A percentile compares a stretch with the other conserved stretches of the same genome.
Conservation (phyloP, 2,113 vertebrate species). For the Phylloscopus trochilus region DNA sequence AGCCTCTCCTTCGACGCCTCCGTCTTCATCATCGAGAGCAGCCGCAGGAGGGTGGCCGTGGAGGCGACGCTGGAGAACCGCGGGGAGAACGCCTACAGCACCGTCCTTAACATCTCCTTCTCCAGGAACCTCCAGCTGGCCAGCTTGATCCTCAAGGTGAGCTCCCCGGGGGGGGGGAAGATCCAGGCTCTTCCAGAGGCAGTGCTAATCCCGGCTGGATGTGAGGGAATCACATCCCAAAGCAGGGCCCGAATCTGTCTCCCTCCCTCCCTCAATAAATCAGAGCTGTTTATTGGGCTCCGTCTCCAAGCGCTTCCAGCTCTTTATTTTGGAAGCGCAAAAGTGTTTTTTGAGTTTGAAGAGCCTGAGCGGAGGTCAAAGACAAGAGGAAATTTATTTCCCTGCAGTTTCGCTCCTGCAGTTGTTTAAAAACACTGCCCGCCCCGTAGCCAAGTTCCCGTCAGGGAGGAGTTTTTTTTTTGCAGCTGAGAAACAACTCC, state of each 20-base stretch:
- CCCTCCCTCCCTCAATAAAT: background rate
- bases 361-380: background rate
- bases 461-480: background rate
- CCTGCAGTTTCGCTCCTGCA: background rate
- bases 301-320: background rate
- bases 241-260: background rate
- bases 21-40: constrained; percentile 80
- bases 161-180: accelerated
- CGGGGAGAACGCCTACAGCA: constrained; percentile 90
- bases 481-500: background rate
- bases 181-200: background rate
- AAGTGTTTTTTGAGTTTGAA: background rate
- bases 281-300: background rate
- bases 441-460: background rate
- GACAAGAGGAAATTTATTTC: background rate
- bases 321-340: background rate
- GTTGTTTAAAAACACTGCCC: background rate
- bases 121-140: constrained; percentile 89
- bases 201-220: accelerated
- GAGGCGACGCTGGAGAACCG: constrained; percentile 87
- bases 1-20: constrained; percentile 72
- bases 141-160: constrained; percentile 77
- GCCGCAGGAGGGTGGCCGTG: constrained; percentile 83
- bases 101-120: constrained; percentile 86
- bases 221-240: too few species aligned